These are phyloP conservation scores for Erebia palarica DNA, from an alignment of 2,888 invertebrate species.

Conservation along the genomic window DNA sequence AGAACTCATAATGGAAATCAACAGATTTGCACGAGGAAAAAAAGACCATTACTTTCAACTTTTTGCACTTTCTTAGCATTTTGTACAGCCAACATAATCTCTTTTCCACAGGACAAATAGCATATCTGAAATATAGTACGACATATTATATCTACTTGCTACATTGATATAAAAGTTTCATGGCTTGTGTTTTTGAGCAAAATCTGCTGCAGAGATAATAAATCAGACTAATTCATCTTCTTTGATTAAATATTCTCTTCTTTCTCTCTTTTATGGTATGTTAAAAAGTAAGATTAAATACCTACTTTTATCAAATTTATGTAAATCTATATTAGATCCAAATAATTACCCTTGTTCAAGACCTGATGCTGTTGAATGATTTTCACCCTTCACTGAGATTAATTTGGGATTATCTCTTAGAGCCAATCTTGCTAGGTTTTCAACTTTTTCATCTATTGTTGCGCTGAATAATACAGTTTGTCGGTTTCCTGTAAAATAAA, in stretches of 20 bases:
- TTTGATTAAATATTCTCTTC: too few relatives aligned
- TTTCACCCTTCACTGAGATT: slow-evolving; percentile 91
- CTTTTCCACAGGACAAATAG: slow-evolving; percentile 95
- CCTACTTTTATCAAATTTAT: too few relatives aligned
- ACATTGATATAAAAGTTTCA: too few relatives aligned
- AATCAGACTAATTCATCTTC: too few relatives aligned
- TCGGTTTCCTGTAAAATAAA: slow-evolving; percentile 86
- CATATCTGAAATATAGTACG: slow-evolving; percentile 83
- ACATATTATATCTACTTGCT: neutral
- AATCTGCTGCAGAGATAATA: too few relatives aligned
- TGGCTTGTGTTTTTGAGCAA: too few relatives aligned
- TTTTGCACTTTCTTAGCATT: slow-evolving; percentile 95
- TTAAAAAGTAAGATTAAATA: too few relatives aligned
- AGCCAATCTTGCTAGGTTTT: slow-evolving; percentile 92
- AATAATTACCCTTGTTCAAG: slow-evolving; percentile 86
- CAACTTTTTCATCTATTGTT: slow-evolving; percentile 96
- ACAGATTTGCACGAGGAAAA: slow-evolving; percentile 98
- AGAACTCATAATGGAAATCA: slow-evolving; percentile 95
- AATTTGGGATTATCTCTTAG: slow-evolving; percentile 94
- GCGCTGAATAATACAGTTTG: slow-evolving; percentile 99
- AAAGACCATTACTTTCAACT: slow-evolving; percentile 97
- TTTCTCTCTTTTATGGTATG: too few relatives aligned
- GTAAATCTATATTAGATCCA: neutral
- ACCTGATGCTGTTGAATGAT: slow-evolving; percentile 89
- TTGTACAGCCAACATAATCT: slow-evolving; percentile 95